phyloP scores from a whole-genome alignment of 92 coral and sea anemone species.

The Epizoanthus stellaris region DNA sequence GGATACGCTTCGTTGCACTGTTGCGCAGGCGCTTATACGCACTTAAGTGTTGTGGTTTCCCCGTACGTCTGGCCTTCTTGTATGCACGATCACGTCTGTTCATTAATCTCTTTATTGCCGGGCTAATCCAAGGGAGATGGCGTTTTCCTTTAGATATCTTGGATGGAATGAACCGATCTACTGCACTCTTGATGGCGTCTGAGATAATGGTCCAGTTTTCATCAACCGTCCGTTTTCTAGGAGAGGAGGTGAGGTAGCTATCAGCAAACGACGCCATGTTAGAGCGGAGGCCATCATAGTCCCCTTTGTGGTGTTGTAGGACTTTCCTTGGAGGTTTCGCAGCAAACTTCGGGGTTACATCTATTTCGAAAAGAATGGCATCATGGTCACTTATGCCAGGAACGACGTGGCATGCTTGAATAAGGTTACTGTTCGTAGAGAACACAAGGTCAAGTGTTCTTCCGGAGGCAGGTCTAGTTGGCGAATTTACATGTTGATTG shows the following conservation, averaged over 20 bases:
- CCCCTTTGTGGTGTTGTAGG: conserved; percentile 45
- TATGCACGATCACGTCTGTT: not conserved
- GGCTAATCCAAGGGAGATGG: not conserved
- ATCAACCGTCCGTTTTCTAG: conserved; percentile 41
- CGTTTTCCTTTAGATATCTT: not conserved
- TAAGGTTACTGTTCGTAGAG: conserved; percentile 39
- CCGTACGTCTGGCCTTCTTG: too few relatives aligned
- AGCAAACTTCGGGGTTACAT: conserved; percentile 45
- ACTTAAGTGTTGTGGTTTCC: too few relatives aligned
- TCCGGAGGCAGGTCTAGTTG: conserved; percentile 48
- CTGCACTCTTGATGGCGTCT: conserved; percentile 21
- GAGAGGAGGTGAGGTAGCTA: conserved; percentile 27
- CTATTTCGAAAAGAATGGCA: conserved; percentile 37
- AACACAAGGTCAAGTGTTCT: conserved; percentile 54
- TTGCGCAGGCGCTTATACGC: conserved; percentile 10
- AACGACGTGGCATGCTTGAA: conserved; percentile 51
- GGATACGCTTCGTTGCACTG: conserved; percentile 15
- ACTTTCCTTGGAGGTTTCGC: conserved; percentile 50
- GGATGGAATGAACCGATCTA: conserved; percentile 16
- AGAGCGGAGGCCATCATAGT: conserved; percentile 32
- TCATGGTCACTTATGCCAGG: conserved; percentile 53
- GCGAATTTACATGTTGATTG: conserved; percentile 54
- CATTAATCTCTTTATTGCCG: not conserved
- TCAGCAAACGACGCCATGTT: conserved; percentile 40
- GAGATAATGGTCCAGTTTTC: conserved; percentile 52